Base-by-base conservation (phyloP, 2,797 vertebrate species). In the Clarias pachynema region DNA sequence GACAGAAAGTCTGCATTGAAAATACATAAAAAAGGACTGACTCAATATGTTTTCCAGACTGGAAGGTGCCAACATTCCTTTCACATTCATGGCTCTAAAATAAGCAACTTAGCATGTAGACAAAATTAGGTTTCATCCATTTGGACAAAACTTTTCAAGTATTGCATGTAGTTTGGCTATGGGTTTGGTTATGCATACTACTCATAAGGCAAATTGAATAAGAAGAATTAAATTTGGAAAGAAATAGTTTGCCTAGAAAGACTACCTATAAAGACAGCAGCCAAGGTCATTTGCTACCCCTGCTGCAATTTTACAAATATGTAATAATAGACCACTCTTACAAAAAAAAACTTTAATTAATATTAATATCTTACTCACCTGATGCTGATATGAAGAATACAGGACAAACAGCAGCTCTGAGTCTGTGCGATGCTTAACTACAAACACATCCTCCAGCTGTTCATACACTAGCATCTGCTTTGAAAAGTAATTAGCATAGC, bases 381-480 rank as follows among this genome's bases (percentile, higher is more conserved):
- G 86, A 62, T 59, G 18, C 12, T 56, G 40, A 40, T 16, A 29
- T 65, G 8, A n/a, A 18, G 20, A 16, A 59, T 31, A 57, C 56
- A 49, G 62, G 69, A 9, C n/a, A 53, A 26, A 73, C 57, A 70
- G 59, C 37, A 79, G 56, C 60, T 79, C 65, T 70, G 68, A 60
- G 40, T 73, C 53, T 78, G 57, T 68, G 60, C 62, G 82, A 59
- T 57, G 78, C 73, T 70, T 83, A 83, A 66, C 26, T 63, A 82
- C 79, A 56, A 57, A 84, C 79, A 56, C 69, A 84, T 87, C 85
- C 84, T 80, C 83, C 89, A 89, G 89, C 88, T 82, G 87, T 90
- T 88, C 79, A 59, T 79, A 85, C 85, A 74, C 85, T 87, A 85
- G 79, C 83, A 89, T 91, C 94, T 92, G 93, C 93, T 94, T 90